Evolutionary conservation across 2,113 vertebrate genomes (phyloP).

Genomic region (Scomber japonicus): DNA sequence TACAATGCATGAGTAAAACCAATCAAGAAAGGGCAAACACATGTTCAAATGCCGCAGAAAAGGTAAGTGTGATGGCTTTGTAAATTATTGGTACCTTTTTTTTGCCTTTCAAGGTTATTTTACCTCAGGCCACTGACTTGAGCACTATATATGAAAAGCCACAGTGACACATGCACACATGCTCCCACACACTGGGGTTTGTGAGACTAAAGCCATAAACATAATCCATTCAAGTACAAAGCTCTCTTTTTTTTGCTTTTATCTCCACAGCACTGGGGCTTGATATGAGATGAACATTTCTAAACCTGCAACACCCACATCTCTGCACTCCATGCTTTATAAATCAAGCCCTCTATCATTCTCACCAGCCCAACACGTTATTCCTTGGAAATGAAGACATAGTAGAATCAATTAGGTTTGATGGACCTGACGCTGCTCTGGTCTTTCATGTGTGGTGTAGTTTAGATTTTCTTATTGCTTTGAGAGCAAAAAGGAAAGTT

Average conservation of each 20-base stretch:
- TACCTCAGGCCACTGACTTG: conserved; percentile 60
- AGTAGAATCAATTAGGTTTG: conserved; percentile 79
- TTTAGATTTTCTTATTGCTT: conserved; percentile 66
- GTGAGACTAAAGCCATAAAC: conserved; percentile 47
- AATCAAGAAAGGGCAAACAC: background rate
- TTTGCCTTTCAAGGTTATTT: conserved; percentile 54
- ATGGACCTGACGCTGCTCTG: conserved; percentile 64
- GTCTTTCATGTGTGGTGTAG: conserved; percentile 52
- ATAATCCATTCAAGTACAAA: conserved; percentile 73
- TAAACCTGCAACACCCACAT: conserved; percentile 50
- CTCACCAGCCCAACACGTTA: conserved; percentile 59
- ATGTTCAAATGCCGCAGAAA: background rate
- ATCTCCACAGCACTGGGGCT: conserved; percentile 50
- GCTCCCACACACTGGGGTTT: conserved; percentile 3
- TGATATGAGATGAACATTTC: conserved; percentile 64
- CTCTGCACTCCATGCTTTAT: conserved; percentile 44
- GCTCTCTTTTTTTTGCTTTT: conserved; percentile 55
- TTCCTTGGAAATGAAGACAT: conserved; percentile 76
- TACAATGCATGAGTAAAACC: background rate
- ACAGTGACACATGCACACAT: conserved; percentile 12
- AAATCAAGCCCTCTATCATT: conserved; percentile 69
- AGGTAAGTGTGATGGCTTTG: conserved; percentile 29
- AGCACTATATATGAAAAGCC: conserved; percentile 36
- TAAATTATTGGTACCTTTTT: conserved; percentile 62
- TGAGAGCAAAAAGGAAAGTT: conserved; percentile 63